Evolutionary conservation across 2,888 invertebrate species (phyloP).

Genomic region (Tenthredo mesomela): DNA sequence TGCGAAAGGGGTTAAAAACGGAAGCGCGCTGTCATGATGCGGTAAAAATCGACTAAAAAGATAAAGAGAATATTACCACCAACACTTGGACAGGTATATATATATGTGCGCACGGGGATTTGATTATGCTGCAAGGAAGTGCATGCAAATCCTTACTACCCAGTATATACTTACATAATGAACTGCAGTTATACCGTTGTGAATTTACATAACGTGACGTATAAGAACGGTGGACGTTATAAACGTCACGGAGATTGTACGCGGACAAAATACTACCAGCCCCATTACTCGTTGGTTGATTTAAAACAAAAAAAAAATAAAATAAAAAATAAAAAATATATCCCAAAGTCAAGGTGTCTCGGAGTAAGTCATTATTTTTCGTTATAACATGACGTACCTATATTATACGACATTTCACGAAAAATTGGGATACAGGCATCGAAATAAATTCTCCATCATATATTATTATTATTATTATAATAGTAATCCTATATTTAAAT

Average conservation of each 20-base stretch:
- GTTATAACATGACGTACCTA: not conserved
- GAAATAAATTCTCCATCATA: not conserved
- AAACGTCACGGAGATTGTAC: constrained; percentile 31
- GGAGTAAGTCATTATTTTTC: not conserved
- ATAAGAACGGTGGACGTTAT: constrained; percentile 31
- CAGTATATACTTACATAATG: constrained; percentile 14
- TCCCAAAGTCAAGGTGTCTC: not conserved
- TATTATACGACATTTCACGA: not conserved
- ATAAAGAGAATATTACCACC: constrained; percentile 17
- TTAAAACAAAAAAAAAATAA: too few relatives aligned
- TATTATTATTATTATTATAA: too few relatives aligned
- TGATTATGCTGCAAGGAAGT: constrained; percentile 64
- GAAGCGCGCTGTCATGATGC: constrained; percentile 50
- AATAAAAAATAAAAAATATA: too few relatives aligned
- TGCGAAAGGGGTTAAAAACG: constrained; percentile 17
- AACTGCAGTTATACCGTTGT: constrained; percentile 39
- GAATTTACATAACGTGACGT: constrained; percentile 47
- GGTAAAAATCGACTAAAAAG: constrained; percentile 43
- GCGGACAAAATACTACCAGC: not conserved
- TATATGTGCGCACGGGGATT: not conserved
- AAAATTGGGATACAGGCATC: not conserved
- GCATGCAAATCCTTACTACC: constrained; percentile 72
- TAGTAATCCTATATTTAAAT: not conserved
- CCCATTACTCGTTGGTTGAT: not conserved
- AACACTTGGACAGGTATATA: not conserved